phyloP scores from a whole-genome alignment of 2,113 vertebrate genomes.

The Microcebus ravelobensis region DNA sequence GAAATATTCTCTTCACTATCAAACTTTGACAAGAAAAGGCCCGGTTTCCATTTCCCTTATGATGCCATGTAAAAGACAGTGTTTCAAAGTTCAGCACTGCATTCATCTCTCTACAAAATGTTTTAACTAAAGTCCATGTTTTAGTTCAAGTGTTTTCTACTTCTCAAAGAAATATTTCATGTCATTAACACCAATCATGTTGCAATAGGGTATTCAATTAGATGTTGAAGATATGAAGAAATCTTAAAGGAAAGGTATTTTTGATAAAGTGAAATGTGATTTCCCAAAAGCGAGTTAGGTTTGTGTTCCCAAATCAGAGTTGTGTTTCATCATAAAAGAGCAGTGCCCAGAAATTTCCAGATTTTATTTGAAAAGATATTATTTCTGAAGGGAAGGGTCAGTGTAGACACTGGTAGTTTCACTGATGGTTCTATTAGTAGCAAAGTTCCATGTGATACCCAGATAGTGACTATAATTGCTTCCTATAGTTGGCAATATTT shows the following conservation, averaged over 20 bases:
- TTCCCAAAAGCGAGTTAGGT: neutral
- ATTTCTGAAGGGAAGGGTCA: neutral
- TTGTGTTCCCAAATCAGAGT: neutral
- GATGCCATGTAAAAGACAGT: neutral
- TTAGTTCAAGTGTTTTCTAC: neutral
- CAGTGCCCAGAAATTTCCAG: neutral
- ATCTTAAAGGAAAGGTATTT: neutral
- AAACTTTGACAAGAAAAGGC: neutral
- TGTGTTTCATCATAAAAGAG: neutral
- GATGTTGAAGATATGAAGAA: neutral
- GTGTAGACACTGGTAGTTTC: accelerated
- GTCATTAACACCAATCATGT: neutral
- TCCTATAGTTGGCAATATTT: neutral
- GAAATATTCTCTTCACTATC: neutral
- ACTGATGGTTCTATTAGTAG: neutral
- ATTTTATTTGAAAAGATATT: neutral
- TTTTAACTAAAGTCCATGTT: neutral
- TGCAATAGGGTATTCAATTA: neutral
- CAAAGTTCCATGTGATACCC: neutral
- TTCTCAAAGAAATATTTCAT: neutral
- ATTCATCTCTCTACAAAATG: neutral
- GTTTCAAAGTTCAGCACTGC: neutral
- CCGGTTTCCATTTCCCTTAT: neutral
- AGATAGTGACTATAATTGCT: neutral
- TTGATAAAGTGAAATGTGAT: neutral